Conservation (phyloP, 1,140 invertebrate genomes). For the Paracyclopina nana region DNA sequence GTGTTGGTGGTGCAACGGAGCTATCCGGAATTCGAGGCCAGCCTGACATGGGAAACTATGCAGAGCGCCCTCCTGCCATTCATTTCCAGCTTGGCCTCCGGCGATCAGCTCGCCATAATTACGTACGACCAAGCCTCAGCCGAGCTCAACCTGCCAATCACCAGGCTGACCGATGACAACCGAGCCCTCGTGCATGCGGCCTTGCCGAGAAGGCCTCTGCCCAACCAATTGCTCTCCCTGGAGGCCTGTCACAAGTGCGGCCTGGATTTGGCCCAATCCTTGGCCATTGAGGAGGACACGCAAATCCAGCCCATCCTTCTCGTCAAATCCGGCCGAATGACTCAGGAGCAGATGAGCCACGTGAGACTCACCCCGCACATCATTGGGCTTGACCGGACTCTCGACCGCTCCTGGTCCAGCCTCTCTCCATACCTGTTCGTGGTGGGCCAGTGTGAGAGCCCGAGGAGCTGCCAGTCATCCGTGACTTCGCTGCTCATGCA, state of each 20-base stretch:
- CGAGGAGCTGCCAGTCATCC: too few species aligned
- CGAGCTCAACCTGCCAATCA: constrained; percentile 4
- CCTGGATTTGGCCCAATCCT: constrained; percentile 11
- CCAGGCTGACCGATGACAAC: constrained; percentile 9
- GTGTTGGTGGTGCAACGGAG: too few species aligned
- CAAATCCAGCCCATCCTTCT: constrained; percentile 7
- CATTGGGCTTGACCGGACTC: too few species aligned
- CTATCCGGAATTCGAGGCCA: too few species aligned
- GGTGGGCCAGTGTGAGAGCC: too few species aligned
- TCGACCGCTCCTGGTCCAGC: too few species aligned
- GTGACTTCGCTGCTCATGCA: too few species aligned
- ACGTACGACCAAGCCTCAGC: constrained; percentile 9
- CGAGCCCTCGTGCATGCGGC: constrained; percentile 6
- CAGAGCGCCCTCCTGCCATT: constrained; percentile 10
- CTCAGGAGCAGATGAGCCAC: too few species aligned
- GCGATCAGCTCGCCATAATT: constrained; percentile 3
- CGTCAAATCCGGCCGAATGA: constrained; percentile 1
- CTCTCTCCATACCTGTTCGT: too few species aligned
- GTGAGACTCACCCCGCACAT: too few species aligned
- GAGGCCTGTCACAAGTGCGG: constrained; percentile 14
- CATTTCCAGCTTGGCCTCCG: constrained; percentile 8
- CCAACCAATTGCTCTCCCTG: constrained; percentile 17
- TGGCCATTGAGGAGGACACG: constrained; percentile 9
- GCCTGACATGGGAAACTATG: constrained; percentile 8
- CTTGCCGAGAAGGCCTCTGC: constrained; percentile 16